Conservation (phyloP, 2,888 invertebrate species). For the Calameuta idolon region DNA sequence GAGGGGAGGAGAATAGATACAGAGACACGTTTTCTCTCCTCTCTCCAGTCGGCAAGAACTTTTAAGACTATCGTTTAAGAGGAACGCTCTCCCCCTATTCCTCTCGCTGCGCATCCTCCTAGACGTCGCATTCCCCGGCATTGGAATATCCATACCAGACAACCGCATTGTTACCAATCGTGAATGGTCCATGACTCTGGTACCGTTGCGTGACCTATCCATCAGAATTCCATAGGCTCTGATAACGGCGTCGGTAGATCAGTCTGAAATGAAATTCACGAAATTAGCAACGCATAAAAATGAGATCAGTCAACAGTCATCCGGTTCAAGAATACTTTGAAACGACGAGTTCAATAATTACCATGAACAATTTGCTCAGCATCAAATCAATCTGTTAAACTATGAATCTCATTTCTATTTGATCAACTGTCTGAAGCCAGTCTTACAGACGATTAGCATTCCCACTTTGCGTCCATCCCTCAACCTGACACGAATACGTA, state of each 20-base stretch:
- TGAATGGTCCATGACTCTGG: background rate
- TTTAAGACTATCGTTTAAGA: background rate
- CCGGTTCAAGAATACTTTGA: background rate
- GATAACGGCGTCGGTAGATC: too few relatives aligned
- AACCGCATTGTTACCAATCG: background rate
- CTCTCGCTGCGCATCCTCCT: background rate
- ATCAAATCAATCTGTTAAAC: background rate
- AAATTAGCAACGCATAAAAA: background rate
- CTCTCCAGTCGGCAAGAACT: background rate
- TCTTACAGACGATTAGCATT: background rate
- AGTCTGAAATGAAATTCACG: background rate
- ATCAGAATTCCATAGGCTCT: background rate
- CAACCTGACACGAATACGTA: background rate
- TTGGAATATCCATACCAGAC: background rate
- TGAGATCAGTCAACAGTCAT: background rate
- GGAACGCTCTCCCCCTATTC: background rate
- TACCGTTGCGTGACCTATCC: background rate
- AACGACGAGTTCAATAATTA: background rate
- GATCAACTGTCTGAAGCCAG: background rate
- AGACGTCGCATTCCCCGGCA: background rate
- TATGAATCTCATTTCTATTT: background rate
- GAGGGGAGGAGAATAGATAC: background rate
- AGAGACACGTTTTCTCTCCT: background rate
- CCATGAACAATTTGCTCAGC: background rate
- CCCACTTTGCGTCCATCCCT: background rate